Evolutionary conservation across 2,888 invertebrate species (phyloP).

Genomic region (Heteropelma amictum): DNA sequence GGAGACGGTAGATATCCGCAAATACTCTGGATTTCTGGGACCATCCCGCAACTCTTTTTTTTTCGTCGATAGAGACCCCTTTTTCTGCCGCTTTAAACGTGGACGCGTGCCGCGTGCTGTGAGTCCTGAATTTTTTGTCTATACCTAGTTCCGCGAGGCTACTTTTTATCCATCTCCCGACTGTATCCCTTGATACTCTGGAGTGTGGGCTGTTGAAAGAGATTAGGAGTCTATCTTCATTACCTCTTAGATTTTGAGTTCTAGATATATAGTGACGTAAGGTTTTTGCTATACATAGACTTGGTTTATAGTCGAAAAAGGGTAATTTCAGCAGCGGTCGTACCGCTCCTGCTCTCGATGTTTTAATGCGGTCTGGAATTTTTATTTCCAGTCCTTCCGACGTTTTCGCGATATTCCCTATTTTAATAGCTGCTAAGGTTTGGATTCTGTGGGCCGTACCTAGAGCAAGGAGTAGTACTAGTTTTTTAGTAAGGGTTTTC

Average conservation of each 20-base stretch:
- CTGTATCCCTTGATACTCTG: slow-evolving; percentile 18
- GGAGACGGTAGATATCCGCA: slow-evolving; percentile 1
- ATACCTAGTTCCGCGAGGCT: slow-evolving; percentile 26
- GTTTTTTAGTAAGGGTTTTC: slow-evolving; percentile 6
- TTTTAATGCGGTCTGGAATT: slow-evolving; percentile 5
- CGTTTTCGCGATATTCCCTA: neutral
- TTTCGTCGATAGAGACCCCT: neutral
- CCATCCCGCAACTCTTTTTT: slow-evolving; percentile 5
- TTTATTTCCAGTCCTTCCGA: slow-evolving; percentile 1
- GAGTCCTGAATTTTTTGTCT: slow-evolving; percentile 33
- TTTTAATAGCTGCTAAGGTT: slow-evolving; percentile 11
- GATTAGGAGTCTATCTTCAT: slow-evolving; percentile 21
- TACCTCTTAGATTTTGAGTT: slow-evolving; percentile 3
- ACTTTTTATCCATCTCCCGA: slow-evolving; percentile 44
- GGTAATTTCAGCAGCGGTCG: slow-evolving; percentile 24
- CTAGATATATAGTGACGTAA: neutral
- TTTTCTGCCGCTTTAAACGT: neutral
- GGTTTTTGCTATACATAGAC: slow-evolving; percentile 20
- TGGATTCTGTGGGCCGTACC: slow-evolving; percentile 8
- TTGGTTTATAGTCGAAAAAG: slow-evolving; percentile 6
- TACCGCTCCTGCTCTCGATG: slow-evolving; percentile 20
- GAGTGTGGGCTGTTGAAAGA: slow-evolving; percentile 40
- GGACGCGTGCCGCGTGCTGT: slow-evolving; percentile 33
- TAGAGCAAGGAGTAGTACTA: slow-evolving; percentile 11
- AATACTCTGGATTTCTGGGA: slow-evolving; percentile 10